phyloP scores from a whole-genome alignment of 2,113 vertebrate species.

The Manacus vitellinus region DNA sequence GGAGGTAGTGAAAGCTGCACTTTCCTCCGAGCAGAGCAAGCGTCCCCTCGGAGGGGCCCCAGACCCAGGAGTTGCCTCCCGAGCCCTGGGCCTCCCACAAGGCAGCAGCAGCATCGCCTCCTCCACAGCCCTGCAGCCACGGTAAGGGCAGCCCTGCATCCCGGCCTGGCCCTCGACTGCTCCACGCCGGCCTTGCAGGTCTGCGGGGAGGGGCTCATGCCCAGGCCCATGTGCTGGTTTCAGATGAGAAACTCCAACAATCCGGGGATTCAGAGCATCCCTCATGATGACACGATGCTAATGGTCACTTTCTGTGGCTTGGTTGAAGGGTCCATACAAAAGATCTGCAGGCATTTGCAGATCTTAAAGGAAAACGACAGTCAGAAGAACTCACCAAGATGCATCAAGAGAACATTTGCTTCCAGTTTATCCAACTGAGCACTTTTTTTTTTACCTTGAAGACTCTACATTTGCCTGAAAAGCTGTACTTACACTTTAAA shows the following conservation, averaged over 20 bases:
- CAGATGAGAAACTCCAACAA: fast-evolving
- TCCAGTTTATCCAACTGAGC: not conserved
- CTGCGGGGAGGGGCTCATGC: fast-evolving
- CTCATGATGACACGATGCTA: fast-evolving
- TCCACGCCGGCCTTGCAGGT: fast-evolving
- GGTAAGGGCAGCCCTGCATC: not conserved
- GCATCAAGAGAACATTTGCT: not conserved
- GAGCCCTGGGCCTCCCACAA: conserved; percentile 39
- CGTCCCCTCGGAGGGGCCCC: conserved; percentile 49
- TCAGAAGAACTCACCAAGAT: not conserved
- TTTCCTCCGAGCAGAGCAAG: not conserved
- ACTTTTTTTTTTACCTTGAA: not conserved
- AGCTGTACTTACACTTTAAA: not conserved
- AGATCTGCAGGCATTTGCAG: not conserved
- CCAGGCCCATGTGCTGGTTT: not conserved
- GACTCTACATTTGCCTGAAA: not conserved
- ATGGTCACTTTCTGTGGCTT: not conserved
- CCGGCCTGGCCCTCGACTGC: not conserved
- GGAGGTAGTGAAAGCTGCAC: not conserved
- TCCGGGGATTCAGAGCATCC: fast-evolving
- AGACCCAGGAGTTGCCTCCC: conserved; percentile 19
- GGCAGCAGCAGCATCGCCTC: conserved; percentile 1
- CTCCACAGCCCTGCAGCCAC: not conserved
- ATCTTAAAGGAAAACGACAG: not conserved
- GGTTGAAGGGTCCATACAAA: not conserved